These are phyloP conservation scores for Orthosia cruda DNA, from an alignment of 2,888 invertebrate genomes.

Conservation along the genomic window DNA sequence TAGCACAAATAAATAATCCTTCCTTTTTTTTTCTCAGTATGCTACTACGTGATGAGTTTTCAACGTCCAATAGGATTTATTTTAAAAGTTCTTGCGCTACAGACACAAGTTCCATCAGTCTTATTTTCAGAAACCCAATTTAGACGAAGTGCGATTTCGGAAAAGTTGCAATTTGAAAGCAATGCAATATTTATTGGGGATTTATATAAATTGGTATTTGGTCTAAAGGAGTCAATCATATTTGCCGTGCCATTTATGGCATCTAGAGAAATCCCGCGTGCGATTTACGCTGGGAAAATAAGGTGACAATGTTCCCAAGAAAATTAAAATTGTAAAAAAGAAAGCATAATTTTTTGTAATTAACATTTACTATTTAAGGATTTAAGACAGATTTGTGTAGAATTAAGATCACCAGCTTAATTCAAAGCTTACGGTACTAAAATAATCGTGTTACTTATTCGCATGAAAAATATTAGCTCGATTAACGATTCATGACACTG, in stretches of 20 bases:
- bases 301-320: not conserved
- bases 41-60: constrained; percentile 12
- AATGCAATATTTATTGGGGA: constrained; percentile 69
- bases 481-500: not conserved
- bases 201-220: constrained; percentile 67
- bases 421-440: too few species aligned
- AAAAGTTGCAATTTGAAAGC: constrained; percentile 70
- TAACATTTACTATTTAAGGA: too few species aligned
- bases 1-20: not conserved
- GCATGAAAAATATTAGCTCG: not conserved
- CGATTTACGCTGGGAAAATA: not conserved
- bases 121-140: constrained; percentile 57
- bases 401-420: too few species aligned
- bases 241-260: constrained; percentile 23
- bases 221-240: constrained; percentile 51
- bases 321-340: not conserved
- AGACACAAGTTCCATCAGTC: constrained; percentile 40
- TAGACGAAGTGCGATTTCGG: constrained; percentile 49
- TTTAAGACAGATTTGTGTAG: too few species aligned
- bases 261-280: constrained; percentile 18
- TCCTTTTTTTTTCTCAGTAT: constrained; percentile 8
- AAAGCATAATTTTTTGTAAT: too few species aligned
- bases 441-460: not conserved
- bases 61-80: constrained; percentile 38
- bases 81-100: constrained; percentile 42